phyloP scores from a whole-genome alignment of 2,888 invertebrate genomes.

The Drosophila meridionalis region DNA sequence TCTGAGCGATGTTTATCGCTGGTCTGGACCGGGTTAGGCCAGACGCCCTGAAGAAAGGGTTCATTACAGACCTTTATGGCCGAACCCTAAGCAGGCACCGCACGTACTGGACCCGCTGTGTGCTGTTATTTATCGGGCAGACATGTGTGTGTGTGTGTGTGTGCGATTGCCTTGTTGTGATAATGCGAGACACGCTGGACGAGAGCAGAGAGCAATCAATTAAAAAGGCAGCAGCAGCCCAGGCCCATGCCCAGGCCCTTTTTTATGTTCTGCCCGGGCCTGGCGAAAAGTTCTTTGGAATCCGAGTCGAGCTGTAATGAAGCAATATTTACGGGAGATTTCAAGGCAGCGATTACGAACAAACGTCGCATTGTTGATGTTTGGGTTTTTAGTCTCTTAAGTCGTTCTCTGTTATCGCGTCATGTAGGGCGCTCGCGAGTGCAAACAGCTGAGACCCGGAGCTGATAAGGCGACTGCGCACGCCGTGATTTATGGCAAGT shows the following conservation, averaged over 20 bases:
- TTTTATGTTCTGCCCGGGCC: conserved; percentile 25
- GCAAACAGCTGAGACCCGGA: conserved; percentile 38
- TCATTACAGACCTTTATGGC: conserved; percentile 67
- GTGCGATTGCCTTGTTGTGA: conserved; percentile 73
- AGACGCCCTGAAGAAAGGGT: conserved; percentile 62
- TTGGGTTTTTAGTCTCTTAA: conserved; percentile 33
- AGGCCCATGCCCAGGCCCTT: conserved; percentile 25
- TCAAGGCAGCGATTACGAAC: conserved; percentile 63
- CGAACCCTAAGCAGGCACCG: conserved; percentile 56
- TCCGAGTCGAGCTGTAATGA: conserved; percentile 60
- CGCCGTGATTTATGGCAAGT: conserved; percentile 70
- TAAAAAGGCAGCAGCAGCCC: conserved; percentile 70
- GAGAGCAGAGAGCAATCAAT: conserved; percentile 72
- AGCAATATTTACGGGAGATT: conserved; percentile 74
- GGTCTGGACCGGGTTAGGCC: conserved; percentile 24
- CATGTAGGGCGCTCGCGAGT: conserved; percentile 53
- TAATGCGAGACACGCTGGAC: conserved; percentile 71
- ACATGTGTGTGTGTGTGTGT: conserved; percentile 25
- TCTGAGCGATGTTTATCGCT: conserved; percentile 65
- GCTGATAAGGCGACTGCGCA: conserved; percentile 35
- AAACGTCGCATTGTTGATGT: conserved; percentile 30
- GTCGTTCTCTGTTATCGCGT: conserved; percentile 54
- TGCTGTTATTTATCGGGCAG: conserved; percentile 67
- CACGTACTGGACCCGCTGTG: conserved; percentile 65
- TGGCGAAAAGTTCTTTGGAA: conserved; percentile 68